Percentiles rank a stretch among this genome's conserved stretches.
These are phyloP conservation scores for Dicyrtoma fusca DNA, from an alignment of 2,888 invertebrate genomes.

Conservation along the genomic window DNA sequence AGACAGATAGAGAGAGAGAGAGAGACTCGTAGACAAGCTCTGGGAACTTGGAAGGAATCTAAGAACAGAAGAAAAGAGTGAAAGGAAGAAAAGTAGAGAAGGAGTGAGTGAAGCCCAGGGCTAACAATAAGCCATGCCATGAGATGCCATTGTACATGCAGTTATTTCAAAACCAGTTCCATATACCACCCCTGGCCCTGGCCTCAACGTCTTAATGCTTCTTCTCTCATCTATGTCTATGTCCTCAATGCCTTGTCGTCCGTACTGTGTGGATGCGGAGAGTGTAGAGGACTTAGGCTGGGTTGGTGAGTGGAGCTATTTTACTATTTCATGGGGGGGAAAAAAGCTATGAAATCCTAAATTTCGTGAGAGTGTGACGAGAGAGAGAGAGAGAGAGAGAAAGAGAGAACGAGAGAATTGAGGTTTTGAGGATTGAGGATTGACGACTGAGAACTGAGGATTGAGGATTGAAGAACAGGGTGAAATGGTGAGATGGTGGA, in stretches of 20 bases:
- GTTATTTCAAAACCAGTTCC: too few species aligned
- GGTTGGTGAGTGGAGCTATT: background rate
- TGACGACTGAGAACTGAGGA: background rate
- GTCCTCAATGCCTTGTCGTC: too few species aligned
- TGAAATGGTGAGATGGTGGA: background rate
- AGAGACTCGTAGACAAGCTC: background rate
- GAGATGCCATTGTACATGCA: too few species aligned
- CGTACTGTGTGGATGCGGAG: too few species aligned
- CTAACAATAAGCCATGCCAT: too few species aligned
- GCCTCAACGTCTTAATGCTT: too few species aligned
- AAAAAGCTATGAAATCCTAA: background rate
- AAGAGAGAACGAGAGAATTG: constrained; percentile 4
- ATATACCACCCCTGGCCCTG: too few species aligned
- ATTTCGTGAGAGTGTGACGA: background rate
- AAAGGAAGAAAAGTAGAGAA: background rate
- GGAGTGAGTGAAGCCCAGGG: background rate
- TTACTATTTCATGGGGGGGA: background rate
- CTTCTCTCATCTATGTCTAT: too few species aligned
- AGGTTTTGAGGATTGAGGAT: background rate
- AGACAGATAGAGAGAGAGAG: background rate
- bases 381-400: constrained; percentile 18
- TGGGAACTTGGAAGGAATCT: background rate
- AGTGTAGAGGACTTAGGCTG: background rate
- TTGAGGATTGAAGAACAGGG: background rate
- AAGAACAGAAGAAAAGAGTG: background rate